Evolutionary conservation across 2,888 invertebrate species (phyloP).

Genomic region (Megastigmus dorsalis): DNA sequence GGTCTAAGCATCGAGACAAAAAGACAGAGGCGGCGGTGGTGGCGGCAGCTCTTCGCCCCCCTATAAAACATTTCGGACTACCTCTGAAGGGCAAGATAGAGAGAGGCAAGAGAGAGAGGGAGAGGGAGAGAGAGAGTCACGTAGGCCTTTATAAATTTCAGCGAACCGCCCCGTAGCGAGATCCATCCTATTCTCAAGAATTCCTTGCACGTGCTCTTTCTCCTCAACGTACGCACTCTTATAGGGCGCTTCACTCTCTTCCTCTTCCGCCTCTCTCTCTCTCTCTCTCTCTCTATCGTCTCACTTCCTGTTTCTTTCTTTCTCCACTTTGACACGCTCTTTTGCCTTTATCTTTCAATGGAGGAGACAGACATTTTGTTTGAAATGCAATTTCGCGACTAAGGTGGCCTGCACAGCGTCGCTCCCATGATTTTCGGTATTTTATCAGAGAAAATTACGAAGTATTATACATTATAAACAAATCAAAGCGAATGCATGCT

Average conservation of each 20-base stretch:
- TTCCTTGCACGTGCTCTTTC: constrained; percentile 67
- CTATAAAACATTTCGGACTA: no score
- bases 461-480: no score
- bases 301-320: constrained; percentile 7
- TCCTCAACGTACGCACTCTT: constrained; percentile 13
- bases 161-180: constrained; percentile 59
- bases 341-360: not conserved
- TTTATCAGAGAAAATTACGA: no score
- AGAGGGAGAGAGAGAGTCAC: constrained; percentile 63
- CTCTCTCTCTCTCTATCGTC: not conserved
- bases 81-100: no score
- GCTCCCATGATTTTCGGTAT: not conserved
- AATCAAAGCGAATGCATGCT: no score
- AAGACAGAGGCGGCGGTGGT: no score
- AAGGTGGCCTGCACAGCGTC: not conserved
- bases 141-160: constrained; percentile 72
- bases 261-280: not conserved
- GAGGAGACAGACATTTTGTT: not conserved
- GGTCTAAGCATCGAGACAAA: constrained; percentile 63
- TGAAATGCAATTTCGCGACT: no score
- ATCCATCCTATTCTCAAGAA: constrained; percentile 65
- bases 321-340: constrained; percentile 26
- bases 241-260: not conserved
- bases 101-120: no score
- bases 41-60: no score